Base-by-base conservation (phyloP, 2,797 vertebrate species). In the Schizopygopsis malacanthus region DNA sequence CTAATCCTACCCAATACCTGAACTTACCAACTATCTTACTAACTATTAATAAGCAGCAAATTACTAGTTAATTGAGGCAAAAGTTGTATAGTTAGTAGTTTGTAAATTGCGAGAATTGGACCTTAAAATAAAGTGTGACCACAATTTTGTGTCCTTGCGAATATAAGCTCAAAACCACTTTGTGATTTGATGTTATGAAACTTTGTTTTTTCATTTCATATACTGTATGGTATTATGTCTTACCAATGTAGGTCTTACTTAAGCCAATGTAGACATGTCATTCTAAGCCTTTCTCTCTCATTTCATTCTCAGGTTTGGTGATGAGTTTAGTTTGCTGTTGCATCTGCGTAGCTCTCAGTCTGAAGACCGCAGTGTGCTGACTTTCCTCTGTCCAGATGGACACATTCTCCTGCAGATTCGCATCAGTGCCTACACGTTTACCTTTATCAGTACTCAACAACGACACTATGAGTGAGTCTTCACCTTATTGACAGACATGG, bases 401-500 rank as follows among this genome's bases (percentile, higher is more conserved):
- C 93, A 93, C 0, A 84, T 97, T 72, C 91, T 95, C 75, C 95
- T 98, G 87, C 97, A 98, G 93, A 94, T 98, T 73, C 92, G 96
- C 79, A 87, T 97, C 82, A 96, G 90, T 9, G 92, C 93, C 8
- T 28, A 92, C 0, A 92, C 92, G n/a, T 72, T 97, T 89, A 94
- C 93, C 90, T 96, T 98, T 45, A 94, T 95, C 59, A 95, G 94
- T 85, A 96, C 96, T 0, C 95, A 96, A 79, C 95, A 96, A 75
- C 93, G 95, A 0, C 96, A 97, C 90, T 98, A 98, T 0, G 97
- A 98, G 97, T 98, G 88, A 96, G 96, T 85, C 28, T 71, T 56
- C 47, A 39, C 12, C 18, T 65, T n/a, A 45, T 20, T 79, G n/a
- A 39, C 7, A 25, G 22, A 79, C 56, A 41, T 22, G 50, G 33